These are phyloP conservation scores for Eucera pruinosa DNA, from an alignment of 2,888 invertebrate genomes.

Conservation along the genomic window DNA sequence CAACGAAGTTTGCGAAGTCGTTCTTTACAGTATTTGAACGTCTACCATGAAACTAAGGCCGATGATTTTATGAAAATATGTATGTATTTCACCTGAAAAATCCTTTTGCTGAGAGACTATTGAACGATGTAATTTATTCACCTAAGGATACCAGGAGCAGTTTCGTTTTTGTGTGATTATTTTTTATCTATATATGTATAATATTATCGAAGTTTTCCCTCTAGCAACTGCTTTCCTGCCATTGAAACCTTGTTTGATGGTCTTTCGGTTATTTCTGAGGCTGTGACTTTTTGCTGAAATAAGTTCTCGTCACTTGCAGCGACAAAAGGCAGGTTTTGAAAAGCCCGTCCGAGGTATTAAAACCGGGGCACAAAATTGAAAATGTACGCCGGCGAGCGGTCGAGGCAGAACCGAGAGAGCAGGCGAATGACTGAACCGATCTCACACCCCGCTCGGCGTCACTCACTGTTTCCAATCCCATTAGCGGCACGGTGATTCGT, in stretches of 20 bases:
- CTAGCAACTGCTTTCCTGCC: slow-evolving; percentile 8
- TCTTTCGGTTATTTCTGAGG: slow-evolving; percentile 48
- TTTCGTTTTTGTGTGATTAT: slow-evolving; percentile 30
- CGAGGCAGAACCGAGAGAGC: slow-evolving; percentile 52
- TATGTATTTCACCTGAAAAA: not conserved
- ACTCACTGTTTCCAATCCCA: slow-evolving; percentile 74
- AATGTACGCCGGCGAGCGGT: slow-evolving; percentile 59
- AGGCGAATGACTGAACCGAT: slow-evolving; percentile 63
- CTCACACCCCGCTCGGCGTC: slow-evolving; percentile 67
- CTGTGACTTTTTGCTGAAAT: slow-evolving; percentile 57
- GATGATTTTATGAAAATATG: not conserved
- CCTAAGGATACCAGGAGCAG: slow-evolving; percentile 8
- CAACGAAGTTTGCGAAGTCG: slow-evolving; percentile 14
- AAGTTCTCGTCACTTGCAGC: slow-evolving; percentile 65
- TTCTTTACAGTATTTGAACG: slow-evolving; percentile 12
- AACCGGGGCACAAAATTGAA: slow-evolving; percentile 64
- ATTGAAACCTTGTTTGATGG: slow-evolving; percentile 42
- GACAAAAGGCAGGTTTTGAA: slow-evolving; percentile 66
- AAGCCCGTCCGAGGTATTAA: slow-evolving; percentile 64
- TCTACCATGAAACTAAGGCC: slow-evolving; percentile 1
- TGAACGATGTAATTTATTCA: slow-evolving; percentile 39
- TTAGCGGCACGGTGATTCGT: slow-evolving; percentile 72
- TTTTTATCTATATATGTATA: slow-evolving; percentile 9
- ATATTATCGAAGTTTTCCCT: slow-evolving; percentile 20
- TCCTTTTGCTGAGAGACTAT: not conserved